Evolutionary conservation across 2,797 vertebrate genomes (phyloP), one percentile per base, ranked within the genome.

Genomic region (Micrastur ruficollis): DNA sequence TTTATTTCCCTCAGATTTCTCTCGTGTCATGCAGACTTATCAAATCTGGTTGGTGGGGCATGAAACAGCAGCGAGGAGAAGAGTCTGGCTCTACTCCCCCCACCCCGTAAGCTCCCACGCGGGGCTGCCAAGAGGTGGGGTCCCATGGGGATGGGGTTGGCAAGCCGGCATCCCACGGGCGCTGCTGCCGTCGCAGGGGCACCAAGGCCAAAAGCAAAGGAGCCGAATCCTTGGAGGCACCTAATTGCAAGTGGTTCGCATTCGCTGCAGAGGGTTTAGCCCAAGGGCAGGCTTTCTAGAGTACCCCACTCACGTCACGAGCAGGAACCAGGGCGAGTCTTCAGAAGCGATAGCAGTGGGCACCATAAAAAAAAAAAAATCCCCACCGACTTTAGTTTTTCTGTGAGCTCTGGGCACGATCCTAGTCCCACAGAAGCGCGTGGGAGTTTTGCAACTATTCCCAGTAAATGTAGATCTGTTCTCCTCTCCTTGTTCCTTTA

Each of bases 111-210:
- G 42, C n/a, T 87, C 11, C 8, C 15, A 6, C 8, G 4, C 0
- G 0, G 73, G 36, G 49, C 74, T 67, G 73, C 31, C 1, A 3
- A 5, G 17, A 71, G 59, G 22, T 16, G 14, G 32, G 19, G 4
- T 58, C 36, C 65, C 5, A 0, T 0, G 3, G 2, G 27, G 36
- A 16, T 3, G 49, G 65, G 38, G 25, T 13, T 0, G 0, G 42
- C 22, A 38, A 42, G 59, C 26, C 0, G 0, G 8, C 2, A 34
- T 32, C 8, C 73, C 3, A 5, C 0, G 0, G 81, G 47, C 1
- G 1, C 27, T 56, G 3, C 1, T 59, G 21, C 59, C 38, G 18
- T 4, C 3, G 0, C 5, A 12, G 52, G n/a, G 58, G 8, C 49
- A 66, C 21, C 6, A 2, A 59, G 18, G n/a, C 20, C 55, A 46